Evolutionary conservation across 2,113 vertebrate genomes (phyloP).

Genomic region (Gymnocephalus cernua): DNA sequence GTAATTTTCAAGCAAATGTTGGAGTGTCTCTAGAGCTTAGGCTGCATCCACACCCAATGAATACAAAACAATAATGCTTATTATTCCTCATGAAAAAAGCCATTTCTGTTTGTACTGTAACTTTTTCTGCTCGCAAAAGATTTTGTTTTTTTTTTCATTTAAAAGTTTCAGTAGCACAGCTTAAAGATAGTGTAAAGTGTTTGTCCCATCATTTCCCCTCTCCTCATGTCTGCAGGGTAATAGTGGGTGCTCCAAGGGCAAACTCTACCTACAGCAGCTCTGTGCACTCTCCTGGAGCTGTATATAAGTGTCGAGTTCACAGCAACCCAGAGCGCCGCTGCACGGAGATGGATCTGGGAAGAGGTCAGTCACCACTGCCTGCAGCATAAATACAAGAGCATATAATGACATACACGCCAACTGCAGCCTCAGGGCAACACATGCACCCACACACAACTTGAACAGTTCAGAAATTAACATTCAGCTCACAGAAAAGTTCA

Average conservation of each 20-base stretch:
- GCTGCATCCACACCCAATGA: constrained; percentile 12
- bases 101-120: not conserved
- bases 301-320: constrained; percentile 96
- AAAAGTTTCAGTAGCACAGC: not conserved
- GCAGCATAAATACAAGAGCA: constrained; percentile 24
- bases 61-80: not conserved
- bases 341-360: constrained; percentile 96
- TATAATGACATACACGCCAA: not conserved
- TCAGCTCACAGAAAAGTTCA: constrained; percentile 3
- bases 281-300: constrained; percentile 92
- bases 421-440: not conserved
- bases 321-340: constrained; percentile 96
- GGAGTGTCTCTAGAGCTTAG: not conserved
- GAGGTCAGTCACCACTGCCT: constrained; percentile 87
- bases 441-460: not conserved
- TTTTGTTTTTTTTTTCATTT: not conserved
- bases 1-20: constrained; percentile 18
- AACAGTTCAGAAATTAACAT: not conserved
- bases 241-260: constrained; percentile 95
- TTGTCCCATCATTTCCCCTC: constrained; percentile 24
- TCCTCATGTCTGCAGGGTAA: constrained; percentile 86
- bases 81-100: not conserved
- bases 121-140: not conserved
- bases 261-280: constrained; percentile 94
- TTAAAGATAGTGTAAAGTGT: not conserved